Evolutionary conservation across 2,888 invertebrate species (phyloP).

Genomic region (Unio pictorum): DNA sequence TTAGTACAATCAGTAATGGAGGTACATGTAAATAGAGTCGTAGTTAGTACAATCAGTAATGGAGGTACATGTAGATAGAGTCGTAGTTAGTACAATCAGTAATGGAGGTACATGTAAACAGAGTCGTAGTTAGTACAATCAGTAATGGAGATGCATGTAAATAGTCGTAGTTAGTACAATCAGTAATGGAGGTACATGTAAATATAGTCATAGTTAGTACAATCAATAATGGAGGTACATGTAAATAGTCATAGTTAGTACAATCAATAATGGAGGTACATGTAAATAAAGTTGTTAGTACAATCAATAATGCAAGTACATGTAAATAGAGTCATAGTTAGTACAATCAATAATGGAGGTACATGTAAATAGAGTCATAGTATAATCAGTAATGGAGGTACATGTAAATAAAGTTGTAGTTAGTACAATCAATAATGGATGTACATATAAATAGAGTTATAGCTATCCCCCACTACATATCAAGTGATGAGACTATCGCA

Average conservation of each 20-base stretch:
- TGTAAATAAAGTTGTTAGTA: background rate
- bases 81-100: too few relatives aligned
- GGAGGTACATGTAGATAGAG: too few relatives aligned
- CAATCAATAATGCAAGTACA: constrained; percentile 78
- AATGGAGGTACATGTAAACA: too few relatives aligned
- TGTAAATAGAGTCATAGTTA: background rate
- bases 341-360: constrained; percentile 78
- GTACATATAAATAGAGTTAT: constrained; percentile 57
- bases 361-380: constrained; percentile 11
- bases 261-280: constrained; percentile 78
- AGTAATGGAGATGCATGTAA: too few relatives aligned
- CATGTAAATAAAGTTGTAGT: constrained; percentile 8
- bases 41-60: too few relatives aligned
- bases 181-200: too few relatives aligned
- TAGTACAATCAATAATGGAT: constrained; percentile 77
- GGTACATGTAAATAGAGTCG: too few relatives aligned
- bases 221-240: constrained; percentile 83
- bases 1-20: background rate
- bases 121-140: too few relatives aligned
- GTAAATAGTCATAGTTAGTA: background rate
- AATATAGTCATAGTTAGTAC: too few relatives aligned
- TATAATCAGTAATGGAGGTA: constrained; percentile 84
- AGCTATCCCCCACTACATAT: background rate
- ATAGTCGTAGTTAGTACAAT: too few relatives aligned
- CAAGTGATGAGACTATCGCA: too few relatives aligned